Base-by-base conservation (phyloP, 2,797 vertebrate genomes). In the Mionectes olivaceus region DNA sequence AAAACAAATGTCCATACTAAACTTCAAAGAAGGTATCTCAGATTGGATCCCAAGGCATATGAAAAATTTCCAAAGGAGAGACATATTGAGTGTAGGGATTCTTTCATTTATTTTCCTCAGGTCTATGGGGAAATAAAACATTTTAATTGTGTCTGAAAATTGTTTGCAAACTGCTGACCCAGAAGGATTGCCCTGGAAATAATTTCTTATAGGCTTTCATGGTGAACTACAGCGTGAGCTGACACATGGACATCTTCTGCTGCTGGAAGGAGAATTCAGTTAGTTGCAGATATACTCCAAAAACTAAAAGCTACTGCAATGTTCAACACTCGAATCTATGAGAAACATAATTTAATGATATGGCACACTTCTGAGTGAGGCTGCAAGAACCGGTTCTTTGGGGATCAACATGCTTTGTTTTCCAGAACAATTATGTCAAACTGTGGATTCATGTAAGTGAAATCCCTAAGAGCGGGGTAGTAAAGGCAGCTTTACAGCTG, bases 81-180 rank as follows among this genome's bases (percentile, higher is more conserved):
- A 67, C 5, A 28, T 80, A 44, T 4, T 56, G 50, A 80, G 37
- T 35, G 28, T 27, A 69, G 9, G 16, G 44, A 78, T 89, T 35
- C 41, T 81, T 91, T 69, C 30, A 27, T 90, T 95, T 96, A 88
- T 71, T 87, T 44, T 85, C 12, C 19, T 83, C 35, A 41, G 4
- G 19, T 73, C 61, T 57, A 5, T 81, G 24, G 53, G 64, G 67
- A 95, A 93, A 92, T 85, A 87, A 83, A 65, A 56, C 27, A 53
- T 89, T 88, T 92, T 76, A 90, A 84, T 81, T 61, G 41, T 69
- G 8, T 86, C 37, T 88, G 63, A 90, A 93, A 59, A 56, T 76
- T 85, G n/a, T 91, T 94, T 94, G 37, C 70, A 91, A 90, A 70
- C 32, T 87, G 60, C 61, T 96, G 88, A 94, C 43, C 52, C 2